Evolutionary conservation across 2,888 invertebrate species (phyloP), one percentile per base, ranked within the genome.

Genomic region (Nymphalis polychloros): DNA sequence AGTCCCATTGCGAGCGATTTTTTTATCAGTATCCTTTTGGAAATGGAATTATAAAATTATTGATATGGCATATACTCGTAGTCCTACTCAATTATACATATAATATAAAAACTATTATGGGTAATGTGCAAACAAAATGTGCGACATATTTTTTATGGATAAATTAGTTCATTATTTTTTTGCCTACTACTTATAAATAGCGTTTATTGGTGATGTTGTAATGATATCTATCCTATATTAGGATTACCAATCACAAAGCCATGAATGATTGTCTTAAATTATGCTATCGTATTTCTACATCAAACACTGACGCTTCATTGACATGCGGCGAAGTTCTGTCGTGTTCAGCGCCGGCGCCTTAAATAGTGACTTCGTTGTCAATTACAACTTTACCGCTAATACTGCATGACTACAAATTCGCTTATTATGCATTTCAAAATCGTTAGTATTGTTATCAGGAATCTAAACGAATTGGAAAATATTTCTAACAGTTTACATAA

Each of bases 21-120:
- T 88, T 87, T 85, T 84, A 84, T 86, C 86, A 86, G 85, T 85
- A 86, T 85, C 83, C 83, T 83, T 76, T 75, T 75, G 41, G 72
- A 73, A 77, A 73, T 13, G 55, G 78, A 83, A 63, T 48, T 74
- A 66, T 6, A 73, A 81, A 79, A 65, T 20, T 47, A 41, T 62
- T 48, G 66, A 67, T 62, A 47, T 47, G 73, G 73, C 72, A 77
- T 75, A 52, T 61, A 72, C 69, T 67, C 8, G 16, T 48, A 48
- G 6, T 2, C 2, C 0, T 48, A 7, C 0, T 7, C 48, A 41
- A 41, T 41, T 41, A 41, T 8, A 10, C 4, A 10, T 41, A 2
- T 41, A 41, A 31, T 31, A 31, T 31, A 31, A 31, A 0, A 31
- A 31, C 6, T 31, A 31, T 31, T 31, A 31, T 31, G 27, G 6